Base-by-base conservation (phyloP, 2,888 invertebrate genomes). In the Rhyacophila evoluta region DNA sequence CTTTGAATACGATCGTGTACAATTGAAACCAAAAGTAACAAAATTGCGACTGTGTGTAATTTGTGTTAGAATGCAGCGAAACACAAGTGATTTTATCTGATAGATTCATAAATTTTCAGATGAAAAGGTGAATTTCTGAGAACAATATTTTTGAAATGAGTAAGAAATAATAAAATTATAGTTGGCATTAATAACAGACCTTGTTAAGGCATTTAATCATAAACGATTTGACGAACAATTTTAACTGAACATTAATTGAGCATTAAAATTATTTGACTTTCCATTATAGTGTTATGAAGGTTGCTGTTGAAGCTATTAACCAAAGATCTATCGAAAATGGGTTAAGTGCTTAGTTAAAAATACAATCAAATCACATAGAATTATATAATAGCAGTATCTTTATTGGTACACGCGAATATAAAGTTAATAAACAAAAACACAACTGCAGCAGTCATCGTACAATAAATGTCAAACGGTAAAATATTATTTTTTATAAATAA, bases 151-250 rank as follows among this genome's bases (percentile, higher is more conserved):
- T 15, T 39, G 12, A 15, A 39, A 39, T n/a, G n/a, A 15, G 39
- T 12, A 39, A 4, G n/a, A 55, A 25, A 55, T 55, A 55, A 55
- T 55, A 55, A 55, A 55, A 55, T 55, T 12, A 25, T 19, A 19
- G 55, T 19, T 25, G 19, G 10, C 15, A 12, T 55, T 55, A 25
- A 55, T 55, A 55, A 10, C 55, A 55, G 55, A 19, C 55, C 55
- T 55, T 55, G 55, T 25, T 55, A 55, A 19, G 19, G 8, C 55
- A 19, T 55, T 55, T 55, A 55, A 55, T 55, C 55, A 55, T 19
- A 55, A 55, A 25, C 55, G 10, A 55, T 55, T 55, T 55, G 55
- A 55, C 55, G 55, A 55, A 19, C 55, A 55, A 55, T 55, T 55
- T 19, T 6, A 55, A 19, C 10, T 55, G 19, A 55, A 55, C 55